These are phyloP conservation scores for Parotocinclus haroldoi DNA, from an alignment of 2,797 vertebrate genomes.

Conservation along the genomic window DNA sequence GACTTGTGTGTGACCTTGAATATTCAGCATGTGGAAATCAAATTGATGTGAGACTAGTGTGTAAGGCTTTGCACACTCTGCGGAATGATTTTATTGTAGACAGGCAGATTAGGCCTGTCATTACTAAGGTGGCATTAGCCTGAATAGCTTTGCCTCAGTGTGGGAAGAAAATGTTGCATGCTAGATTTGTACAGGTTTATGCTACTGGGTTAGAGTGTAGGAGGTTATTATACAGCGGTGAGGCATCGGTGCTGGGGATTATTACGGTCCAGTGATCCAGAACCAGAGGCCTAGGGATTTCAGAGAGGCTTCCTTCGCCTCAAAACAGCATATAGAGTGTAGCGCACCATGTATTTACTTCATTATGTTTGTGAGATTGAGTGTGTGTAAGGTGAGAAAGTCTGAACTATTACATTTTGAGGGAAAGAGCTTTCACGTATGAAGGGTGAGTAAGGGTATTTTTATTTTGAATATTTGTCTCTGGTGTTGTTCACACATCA, in stretches of 20 bases:
- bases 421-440: constrained; percentile 7
- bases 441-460: constrained; percentile 26
- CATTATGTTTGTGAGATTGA: constrained; percentile 40
- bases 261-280: constrained; percentile 66
- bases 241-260: constrained; percentile 65
- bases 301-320: constrained; percentile 45
- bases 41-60: background rate
- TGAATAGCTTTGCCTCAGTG: constrained; percentile 52
- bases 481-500: constrained; percentile 23
- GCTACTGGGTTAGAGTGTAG: constrained; percentile 27
- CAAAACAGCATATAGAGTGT: constrained; percentile 25
- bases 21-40: background rate
- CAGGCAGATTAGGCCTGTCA: constrained; percentile 50
- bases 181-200: constrained; percentile 41
- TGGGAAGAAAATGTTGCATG: constrained; percentile 49
- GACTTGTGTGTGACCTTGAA: too few species aligned
- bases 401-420: background rate
- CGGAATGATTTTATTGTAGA: constrained; percentile 48
- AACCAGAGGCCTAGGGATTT: constrained; percentile 61
- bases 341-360: constrained; percentile 43
- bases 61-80: constrained; percentile 2
- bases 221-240: constrained; percentile 56
- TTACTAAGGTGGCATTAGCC: constrained; percentile 61
- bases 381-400: constrained; percentile 12
- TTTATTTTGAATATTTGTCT: constrained; percentile 12